Evolutionary conservation across 2,113 vertebrate species (phyloP).

Genomic region (Carlito syrichta): DNA sequence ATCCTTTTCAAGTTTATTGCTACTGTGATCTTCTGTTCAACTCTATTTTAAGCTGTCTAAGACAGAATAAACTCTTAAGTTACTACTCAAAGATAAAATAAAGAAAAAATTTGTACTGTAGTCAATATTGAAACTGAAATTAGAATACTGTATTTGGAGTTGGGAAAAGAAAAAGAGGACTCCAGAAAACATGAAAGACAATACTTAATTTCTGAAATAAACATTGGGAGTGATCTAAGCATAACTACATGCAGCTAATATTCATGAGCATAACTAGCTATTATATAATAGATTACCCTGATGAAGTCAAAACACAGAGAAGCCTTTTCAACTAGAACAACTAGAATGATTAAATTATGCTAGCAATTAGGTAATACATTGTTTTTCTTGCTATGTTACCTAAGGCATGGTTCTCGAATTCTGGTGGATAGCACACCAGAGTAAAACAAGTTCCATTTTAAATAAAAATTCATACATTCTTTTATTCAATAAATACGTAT

Average conservation of each 20-base stretch:
- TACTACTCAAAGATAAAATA: background rate
- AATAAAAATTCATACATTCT: background rate
- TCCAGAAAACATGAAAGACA: background rate
- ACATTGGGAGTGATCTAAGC: background rate
- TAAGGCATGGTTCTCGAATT: background rate
- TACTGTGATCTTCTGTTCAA: slow-evolving; percentile 54
- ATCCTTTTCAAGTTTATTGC: slow-evolving; percentile 65
- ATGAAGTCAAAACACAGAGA: background rate
- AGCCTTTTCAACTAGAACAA: background rate
- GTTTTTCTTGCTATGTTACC: background rate
- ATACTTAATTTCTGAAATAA: background rate
- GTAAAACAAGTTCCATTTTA: background rate
- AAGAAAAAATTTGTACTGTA: background rate
- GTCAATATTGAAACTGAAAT: slow-evolving; percentile 23
- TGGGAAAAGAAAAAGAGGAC: background rate
- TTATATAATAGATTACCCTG: background rate
- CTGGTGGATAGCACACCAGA: background rate
- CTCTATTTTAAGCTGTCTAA: slow-evolving; percentile 65
- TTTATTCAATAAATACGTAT: background rate
- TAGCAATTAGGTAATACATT: background rate
- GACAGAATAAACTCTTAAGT: slow-evolving; percentile 45
- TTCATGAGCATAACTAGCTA: background rate
- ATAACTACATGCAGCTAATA: background rate
- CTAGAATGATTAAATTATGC: background rate
- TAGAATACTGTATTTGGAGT: background rate